Evolutionary conservation across 2,797 vertebrate species (phyloP), one percentile per base, ranked within the genome.

Genomic region (Decapterus maruadsi): DNA sequence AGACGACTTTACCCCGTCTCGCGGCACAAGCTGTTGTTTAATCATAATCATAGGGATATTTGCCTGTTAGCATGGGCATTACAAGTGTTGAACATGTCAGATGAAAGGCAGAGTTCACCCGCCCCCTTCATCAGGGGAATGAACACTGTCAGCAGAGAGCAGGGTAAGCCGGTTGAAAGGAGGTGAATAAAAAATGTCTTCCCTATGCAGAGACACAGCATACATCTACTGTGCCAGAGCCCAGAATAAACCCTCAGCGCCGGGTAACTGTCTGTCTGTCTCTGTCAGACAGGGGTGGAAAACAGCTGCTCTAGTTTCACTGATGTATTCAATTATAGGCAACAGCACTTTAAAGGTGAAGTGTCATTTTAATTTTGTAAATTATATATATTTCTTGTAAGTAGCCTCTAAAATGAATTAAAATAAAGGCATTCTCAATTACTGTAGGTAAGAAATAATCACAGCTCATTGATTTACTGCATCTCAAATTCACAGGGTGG

Each of bases 141-240:
- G 80, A 90, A 75, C 26, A 46, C 77, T 75, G 86, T 90, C 82
- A 83, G 85, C 78, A 77, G 73, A 83, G 80, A 9, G 66, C 67
- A 57, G 67, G 64, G 82, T 70, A 71, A 82, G 81, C 70, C 75
- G 61, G 72, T 69, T 87, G 65, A 91, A 88, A 87, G 77, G 79
- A 80, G 80, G 84, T 86, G 86, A 86, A 89, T 90, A 87, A 85
- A 88, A 91, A 81, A 90, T 83, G 84, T 63, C 86, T 87, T 90
- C 81, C 68, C 75, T 48, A 55, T 72, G 85, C 81, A 88, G 82
- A 78, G 68, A 56, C 42, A 51, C 65, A 66, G 77, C 80, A 80
- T 61, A 68, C 70, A 81, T 78, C 65, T 70, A 38, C 70, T 38
- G 78, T 62, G 83, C 77, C 75, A 56, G 50, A 68, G 75, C 82